These are phyloP conservation scores for Trematomus bernacchii DNA, from an alignment of 2,797 vertebrate genomes.

Conservation along the genomic window DNA sequence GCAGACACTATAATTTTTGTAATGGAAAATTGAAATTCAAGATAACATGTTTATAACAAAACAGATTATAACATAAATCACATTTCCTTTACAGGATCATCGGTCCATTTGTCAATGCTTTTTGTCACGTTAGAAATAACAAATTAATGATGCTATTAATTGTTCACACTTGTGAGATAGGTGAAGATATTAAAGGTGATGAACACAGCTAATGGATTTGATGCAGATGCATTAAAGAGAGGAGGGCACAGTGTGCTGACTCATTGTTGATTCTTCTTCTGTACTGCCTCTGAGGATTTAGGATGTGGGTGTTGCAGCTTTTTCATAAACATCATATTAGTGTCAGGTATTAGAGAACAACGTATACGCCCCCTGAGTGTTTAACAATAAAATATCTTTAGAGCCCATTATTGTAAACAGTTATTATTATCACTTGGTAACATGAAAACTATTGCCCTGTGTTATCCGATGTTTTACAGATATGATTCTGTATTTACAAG, in stretches of 20 bases:
- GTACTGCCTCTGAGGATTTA: not conserved
- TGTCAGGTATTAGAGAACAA: not conserved
- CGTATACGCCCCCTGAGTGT: not conserved
- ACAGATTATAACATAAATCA: no score
- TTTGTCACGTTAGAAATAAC: no score
- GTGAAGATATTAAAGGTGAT: not conserved
- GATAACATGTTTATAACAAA: no score
- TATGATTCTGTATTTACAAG: not conserved
- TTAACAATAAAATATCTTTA: not conserved
- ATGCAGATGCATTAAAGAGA: not conserved
- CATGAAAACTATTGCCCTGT: not conserved
- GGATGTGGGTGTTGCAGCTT: not conserved
- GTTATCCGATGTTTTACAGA: no score
- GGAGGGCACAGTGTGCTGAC: not conserved
- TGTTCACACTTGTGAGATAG: not conserved
- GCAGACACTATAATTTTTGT: no score
- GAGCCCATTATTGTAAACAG: not conserved
- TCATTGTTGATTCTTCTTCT: not conserved
- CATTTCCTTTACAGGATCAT: no score
- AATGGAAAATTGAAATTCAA: no score
- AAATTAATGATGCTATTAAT: not conserved
- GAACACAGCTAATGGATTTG: not conserved
- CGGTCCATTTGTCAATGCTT: no score
- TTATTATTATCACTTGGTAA: not conserved
- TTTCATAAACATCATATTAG: not conserved